phyloP scores from a whole-genome alignment of 2,113 vertebrate genomes.

The Brachyhypopomus gauderio region DNA sequence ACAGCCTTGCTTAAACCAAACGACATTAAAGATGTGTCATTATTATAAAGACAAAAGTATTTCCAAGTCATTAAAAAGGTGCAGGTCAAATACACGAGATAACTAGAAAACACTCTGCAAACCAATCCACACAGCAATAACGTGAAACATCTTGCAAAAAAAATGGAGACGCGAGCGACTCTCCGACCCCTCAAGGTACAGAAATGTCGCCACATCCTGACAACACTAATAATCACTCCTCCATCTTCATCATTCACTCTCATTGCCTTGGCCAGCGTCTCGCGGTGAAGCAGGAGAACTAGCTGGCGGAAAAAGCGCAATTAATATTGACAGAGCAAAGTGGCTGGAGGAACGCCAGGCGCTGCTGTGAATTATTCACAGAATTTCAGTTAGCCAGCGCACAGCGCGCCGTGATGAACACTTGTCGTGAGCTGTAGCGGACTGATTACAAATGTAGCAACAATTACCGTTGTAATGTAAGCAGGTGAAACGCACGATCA shows the following conservation, averaged over 20 bases:
- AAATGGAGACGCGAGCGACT: not conserved
- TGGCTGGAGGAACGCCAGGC: slow-evolving; percentile 36
- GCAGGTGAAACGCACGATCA: not conserved
- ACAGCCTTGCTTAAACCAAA: no score
- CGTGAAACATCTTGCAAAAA: not conserved
- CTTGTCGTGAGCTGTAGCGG: slow-evolving; percentile 35
- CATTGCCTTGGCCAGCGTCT: slow-evolving; percentile 10
- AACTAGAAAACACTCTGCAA: not conserved
- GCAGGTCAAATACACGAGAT: not conserved
- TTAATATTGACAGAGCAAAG: slow-evolving; percentile 55
- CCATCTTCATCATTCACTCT: slow-evolving; percentile 27
- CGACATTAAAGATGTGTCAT: no score
- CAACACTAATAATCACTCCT: slow-evolving; percentile 37
- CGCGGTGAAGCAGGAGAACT: slow-evolving; percentile 13
- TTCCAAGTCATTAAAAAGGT: no score
- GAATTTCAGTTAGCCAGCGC: slow-evolving; percentile 14
- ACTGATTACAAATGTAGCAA: slow-evolving; percentile 38
- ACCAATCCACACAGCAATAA: not conserved
- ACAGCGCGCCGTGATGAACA: slow-evolving; percentile 36
- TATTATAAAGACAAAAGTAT: no score
- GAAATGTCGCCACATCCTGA: not conserved
- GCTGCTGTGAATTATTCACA: slow-evolving; percentile 46
- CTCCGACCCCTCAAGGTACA: not conserved
- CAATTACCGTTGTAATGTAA: slow-evolving; percentile 23
- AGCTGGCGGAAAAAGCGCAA: slow-evolving; percentile 35